These are phyloP conservation scores for Drosophila austrosaltans DNA, from an alignment of 2,888 invertebrate genomes.

Conservation along the genomic window DNA sequence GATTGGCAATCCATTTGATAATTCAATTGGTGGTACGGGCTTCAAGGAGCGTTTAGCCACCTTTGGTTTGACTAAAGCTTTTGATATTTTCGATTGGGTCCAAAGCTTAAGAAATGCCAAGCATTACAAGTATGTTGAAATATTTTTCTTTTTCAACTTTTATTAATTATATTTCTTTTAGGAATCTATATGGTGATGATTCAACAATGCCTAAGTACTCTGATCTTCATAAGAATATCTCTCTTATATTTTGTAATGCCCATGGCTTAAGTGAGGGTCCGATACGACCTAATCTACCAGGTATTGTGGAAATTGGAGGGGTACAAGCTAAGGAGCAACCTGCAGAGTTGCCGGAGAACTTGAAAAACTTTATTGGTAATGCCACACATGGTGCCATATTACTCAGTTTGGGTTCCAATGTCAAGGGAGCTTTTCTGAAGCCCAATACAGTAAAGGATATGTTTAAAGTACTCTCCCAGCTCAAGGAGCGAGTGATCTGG, in stretches of 20 bases:
- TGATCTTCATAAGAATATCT: conserved; percentile 67
- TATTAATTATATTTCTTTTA: not conserved
- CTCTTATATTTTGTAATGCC: conserved; percentile 64
- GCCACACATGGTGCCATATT: conserved; percentile 81
- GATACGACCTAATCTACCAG: conserved; percentile 77
- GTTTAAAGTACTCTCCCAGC: conserved; percentile 85
- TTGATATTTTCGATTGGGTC: conserved; percentile 35
- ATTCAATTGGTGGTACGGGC: conserved; percentile 63
- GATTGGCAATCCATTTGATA: conserved; percentile 70
- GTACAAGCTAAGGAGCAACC: conserved; percentile 79
- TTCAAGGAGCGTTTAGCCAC: conserved; percentile 23
- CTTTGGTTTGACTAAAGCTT: not conserved
- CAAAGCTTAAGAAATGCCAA: conserved; percentile 28
- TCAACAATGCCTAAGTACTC: conserved; percentile 54
- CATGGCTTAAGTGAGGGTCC: conserved; percentile 76
- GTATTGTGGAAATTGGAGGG: conserved; percentile 79
- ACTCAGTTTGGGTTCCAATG: conserved; percentile 83
- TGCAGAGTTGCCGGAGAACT: conserved; percentile 72
- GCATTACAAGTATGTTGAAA: conserved; percentile 52
- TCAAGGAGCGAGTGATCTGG: conserved; percentile 87
- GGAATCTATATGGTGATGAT: conserved; percentile 32
- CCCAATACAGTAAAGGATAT: conserved; percentile 84
- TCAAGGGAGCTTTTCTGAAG: conserved; percentile 81
- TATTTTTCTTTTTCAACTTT: not conserved
- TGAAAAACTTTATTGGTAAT: conserved; percentile 69